phyloP scores from a whole-genome alignment of 1,140 invertebrate species.

The Drosophila athabasca region DNA sequence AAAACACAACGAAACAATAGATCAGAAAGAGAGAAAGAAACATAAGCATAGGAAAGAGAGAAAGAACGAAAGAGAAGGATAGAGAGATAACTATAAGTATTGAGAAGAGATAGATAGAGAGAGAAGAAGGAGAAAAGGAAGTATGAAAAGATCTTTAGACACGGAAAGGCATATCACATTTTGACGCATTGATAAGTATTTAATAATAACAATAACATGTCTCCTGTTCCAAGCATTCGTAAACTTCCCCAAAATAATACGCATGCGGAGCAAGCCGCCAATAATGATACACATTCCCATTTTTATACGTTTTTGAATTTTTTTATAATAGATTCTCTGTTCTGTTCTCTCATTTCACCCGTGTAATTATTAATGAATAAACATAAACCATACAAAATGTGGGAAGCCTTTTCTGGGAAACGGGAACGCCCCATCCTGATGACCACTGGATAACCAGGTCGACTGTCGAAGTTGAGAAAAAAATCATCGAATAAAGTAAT shows the following conservation, averaged over 20 bases:
- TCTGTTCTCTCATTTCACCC: slow-evolving; percentile 24
- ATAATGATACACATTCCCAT: slow-evolving; percentile 35
- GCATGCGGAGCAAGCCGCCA: not conserved
- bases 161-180: too few relatives aligned
- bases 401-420: too few relatives aligned
- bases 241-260: too few relatives aligned
- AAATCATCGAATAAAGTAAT: too few relatives aligned
- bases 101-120: not conserved
- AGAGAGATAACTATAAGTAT: not conserved
- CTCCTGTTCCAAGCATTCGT: too few relatives aligned
- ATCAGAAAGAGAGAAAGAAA: slow-evolving; percentile 10
- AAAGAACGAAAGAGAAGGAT: slow-evolving; percentile 7
- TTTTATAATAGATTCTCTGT: slow-evolving; percentile 10
- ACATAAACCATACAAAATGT: slow-evolving; percentile 25
- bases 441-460: too few relatives aligned
- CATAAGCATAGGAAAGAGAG: not conserved
- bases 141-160: too few relatives aligned
- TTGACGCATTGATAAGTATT: too few relatives aligned
- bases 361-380: slow-evolving; percentile 56
- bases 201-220: too few relatives aligned
- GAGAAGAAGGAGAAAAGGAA: slow-evolving; percentile 14
- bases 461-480: too few relatives aligned
- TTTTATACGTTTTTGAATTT: slow-evolving; percentile 24
- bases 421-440: too few relatives aligned
- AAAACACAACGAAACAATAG: slow-evolving; percentile 44